Evolutionary conservation across 2,113 vertebrate genomes (phyloP).

Genomic region (Odontophorus gujanensis): DNA sequence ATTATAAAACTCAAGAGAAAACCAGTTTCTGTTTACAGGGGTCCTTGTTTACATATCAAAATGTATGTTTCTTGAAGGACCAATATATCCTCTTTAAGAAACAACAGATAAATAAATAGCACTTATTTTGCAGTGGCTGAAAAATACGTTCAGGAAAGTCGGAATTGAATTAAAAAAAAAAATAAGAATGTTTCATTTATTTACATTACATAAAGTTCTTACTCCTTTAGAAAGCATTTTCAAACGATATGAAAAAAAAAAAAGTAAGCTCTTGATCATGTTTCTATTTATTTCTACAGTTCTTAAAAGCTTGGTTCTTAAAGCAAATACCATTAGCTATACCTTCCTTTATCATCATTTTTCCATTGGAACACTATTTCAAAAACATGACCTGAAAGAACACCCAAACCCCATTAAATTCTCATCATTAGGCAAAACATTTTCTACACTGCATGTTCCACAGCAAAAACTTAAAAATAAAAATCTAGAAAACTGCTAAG

Average conservation of each 20-base stretch:
- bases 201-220: background rate
- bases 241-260: background rate
- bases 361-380: background rate
- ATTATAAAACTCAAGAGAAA: background rate
- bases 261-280: background rate
- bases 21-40: background rate
- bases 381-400: background rate
- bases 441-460: background rate
- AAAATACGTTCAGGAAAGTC: background rate
- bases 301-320: background rate
- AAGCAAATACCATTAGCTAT: background rate
- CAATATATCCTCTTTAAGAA: background rate
- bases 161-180: background rate
- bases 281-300: background rate
- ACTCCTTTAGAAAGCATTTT: background rate
- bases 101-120: background rate
- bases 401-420: background rate
- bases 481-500: background rate
- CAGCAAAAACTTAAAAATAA: background rate
- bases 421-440: background rate
- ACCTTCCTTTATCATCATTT: background rate
- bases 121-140: background rate
- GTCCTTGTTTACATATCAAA: background rate
- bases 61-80: background rate
- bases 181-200: background rate